phyloP scores from a whole-genome alignment of 2,888 invertebrate species.

The Amphipyra berbera region DNA sequence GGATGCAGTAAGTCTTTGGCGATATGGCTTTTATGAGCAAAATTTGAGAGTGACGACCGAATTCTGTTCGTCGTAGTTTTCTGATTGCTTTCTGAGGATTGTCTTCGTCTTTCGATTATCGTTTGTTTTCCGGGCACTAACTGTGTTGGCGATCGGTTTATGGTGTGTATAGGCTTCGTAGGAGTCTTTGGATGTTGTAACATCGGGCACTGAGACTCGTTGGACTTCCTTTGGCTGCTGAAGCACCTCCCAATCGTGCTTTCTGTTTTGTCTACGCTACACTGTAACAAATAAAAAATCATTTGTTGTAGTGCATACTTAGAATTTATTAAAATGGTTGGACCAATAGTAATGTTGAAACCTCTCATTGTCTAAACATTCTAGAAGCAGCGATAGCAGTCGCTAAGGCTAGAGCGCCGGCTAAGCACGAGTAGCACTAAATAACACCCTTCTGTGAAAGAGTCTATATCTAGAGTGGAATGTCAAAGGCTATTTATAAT shows the following conservation, averaged over 20 bases:
- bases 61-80: conserved; percentile 83
- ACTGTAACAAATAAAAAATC: conserved; percentile 89
- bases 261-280: conserved; percentile 91
- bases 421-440: too few species aligned
- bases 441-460: too few species aligned
- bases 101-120: conserved; percentile 76
- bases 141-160: conserved; percentile 79
- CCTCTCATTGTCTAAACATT: too few species aligned
- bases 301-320: background rate
- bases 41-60: conserved; percentile 83
- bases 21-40: conserved; percentile 86
- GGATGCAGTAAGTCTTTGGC: conserved; percentile 87
- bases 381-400: too few species aligned
- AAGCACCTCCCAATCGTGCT: conserved; percentile 91
- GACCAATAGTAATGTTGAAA: too few species aligned
- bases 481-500: too few species aligned
- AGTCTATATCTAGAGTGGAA: too few species aligned
- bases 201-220: conserved; percentile 94
- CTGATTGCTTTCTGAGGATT: conserved; percentile 80
- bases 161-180: conserved; percentile 85
- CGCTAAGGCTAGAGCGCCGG: too few species aligned
- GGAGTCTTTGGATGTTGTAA: conserved; percentile 88
- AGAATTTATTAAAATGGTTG: too few species aligned
- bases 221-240: conserved; percentile 92
- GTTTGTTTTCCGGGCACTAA: conserved; percentile 83